Base-by-base conservation (phyloP, 2,888 invertebrate species). In the Limnephilus rhombicus region DNA sequence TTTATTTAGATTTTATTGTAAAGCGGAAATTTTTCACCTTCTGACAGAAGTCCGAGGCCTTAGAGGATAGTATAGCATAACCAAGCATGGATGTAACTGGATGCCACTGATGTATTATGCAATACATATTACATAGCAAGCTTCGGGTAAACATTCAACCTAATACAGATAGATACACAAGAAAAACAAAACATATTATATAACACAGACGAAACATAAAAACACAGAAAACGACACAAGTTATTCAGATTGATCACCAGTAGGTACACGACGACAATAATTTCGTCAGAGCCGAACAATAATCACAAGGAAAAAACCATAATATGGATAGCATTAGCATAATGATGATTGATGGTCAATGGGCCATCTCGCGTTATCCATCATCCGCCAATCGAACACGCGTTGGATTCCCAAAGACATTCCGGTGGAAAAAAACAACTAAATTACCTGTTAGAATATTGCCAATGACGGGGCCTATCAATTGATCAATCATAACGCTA, bases 221-320 rank as follows among this genome's bases (percentile, higher is more conserved):
- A 68, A 68, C 24, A 68, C 68, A 68, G 24, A 68, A 68, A 68
- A n/a, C 24, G 68, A 68, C 68, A 68, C 5, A 53, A 68, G 68
- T 68, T 68, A 68, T 68, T n/a, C n/a, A 68, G 68, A 68, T 68
- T n/a, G 68, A 68, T 68, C n/a, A 53, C 53, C 53, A 53, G 53
- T 18, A 53, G 18, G 31, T 31, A 31, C 31, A 31, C 31, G 31
- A 68, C n/a, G 68, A 68, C 68, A 68, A 68, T 68, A 68, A 68
- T 68, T 68, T 68, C 68, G 68, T 68, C n/a, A 68, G 68, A n/a
- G 68, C 68, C 68, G 68, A 68, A 68, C 68, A 68, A 68, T 68
- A 68, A 68, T 68, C 68, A 68, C 24, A 24, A n/a, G 68, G 68
- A 68, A 68, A 68, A 68, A 68, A 68, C 24, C 68, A 68, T n/a